Base-by-base conservation (phyloP, 2,113 vertebrate species). In the Notarius quadriscutis region DNA sequence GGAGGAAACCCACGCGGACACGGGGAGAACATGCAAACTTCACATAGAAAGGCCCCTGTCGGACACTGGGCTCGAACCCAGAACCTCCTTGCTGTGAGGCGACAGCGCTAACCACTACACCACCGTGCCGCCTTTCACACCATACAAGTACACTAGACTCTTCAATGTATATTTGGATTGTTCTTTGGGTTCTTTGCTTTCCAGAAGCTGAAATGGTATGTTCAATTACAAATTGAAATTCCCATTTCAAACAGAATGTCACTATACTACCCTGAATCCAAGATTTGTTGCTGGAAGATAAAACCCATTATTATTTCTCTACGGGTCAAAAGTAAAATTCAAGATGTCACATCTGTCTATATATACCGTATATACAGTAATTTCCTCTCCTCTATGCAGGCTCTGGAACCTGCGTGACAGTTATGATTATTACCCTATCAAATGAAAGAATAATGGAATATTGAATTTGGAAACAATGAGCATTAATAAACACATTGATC, bases 401-500 rank as follows among this genome's bases (percentile, higher is more conserved):
- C 48, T 69, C 34, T 65, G 60, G 25, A 71, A 77, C 27, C 89
- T 69, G 67, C 78, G 80, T 87, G 87, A 83, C 89, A 84, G 86
- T 86, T 69, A 88, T 86, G 80, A 87, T 87, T 87, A 84, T 88
- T 9, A 87, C n/a, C 11, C 85, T 62, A 84, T 88, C 75, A 84
- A 84, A 90, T 74, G 69, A 75, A 88, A 84, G 81, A 89, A 55
- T 88, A 87, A 57, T 84, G 41, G 22, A 48, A 87, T 84, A 82
- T 53, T 74, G 88, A 65, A 87, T 69, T 86, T 53, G 71, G 74
- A 86, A 90, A 77, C 57, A 88, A 88, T 71, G 78, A 88, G 81
- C 53, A 88, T 87, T 91, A 86, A 90, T 88, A 90, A 90, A 87
- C 71, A 75, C n/a, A 89, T 89, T 74, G 86, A 91, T 91, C 85